phyloP scores from a whole-genome alignment of 2,113 vertebrate species.

The Pluvianellus socialis region DNA sequence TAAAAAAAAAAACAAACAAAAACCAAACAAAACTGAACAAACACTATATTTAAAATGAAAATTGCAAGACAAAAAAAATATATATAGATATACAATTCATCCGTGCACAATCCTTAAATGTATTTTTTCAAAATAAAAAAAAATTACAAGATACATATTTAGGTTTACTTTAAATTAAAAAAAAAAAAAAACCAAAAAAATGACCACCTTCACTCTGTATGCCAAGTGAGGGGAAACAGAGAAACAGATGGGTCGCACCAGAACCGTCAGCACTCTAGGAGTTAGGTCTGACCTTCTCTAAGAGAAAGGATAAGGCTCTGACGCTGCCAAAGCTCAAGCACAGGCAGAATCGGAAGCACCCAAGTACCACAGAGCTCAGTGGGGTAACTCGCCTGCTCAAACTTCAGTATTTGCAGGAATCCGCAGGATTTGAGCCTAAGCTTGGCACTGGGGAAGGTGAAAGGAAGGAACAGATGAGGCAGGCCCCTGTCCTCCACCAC shows the following conservation, averaged over 20 bases:
- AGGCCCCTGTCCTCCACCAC: slow-evolving; percentile 12
- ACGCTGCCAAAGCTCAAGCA: slow-evolving; percentile 26
- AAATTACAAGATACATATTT: slow-evolving; percentile 75
- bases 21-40: slow-evolving; percentile 29
- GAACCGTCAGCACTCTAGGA: slow-evolving; percentile 9
- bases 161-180: slow-evolving; percentile 78
- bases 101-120: slow-evolving; percentile 77
- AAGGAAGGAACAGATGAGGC: slow-evolving; percentile 31
- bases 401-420: background rate
- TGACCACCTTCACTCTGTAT: slow-evolving; percentile 44
- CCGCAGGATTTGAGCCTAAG: slow-evolving; percentile 18
- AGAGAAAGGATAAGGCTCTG: slow-evolving; percentile 4
- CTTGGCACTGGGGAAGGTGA: slow-evolving; percentile 33
- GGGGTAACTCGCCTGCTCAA: background rate
- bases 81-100: slow-evolving; percentile 79
- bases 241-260: slow-evolving; percentile 26
- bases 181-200: slow-evolving; percentile 50
- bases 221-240: slow-evolving; percentile 53
- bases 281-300: slow-evolving; percentile 4
- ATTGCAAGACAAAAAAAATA: slow-evolving; percentile 63
- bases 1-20: slow-evolving; percentile 28
- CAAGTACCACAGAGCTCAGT: background rate
- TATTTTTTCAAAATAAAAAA: slow-evolving; percentile 69
- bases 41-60: slow-evolving; percentile 76
- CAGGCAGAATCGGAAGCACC: slow-evolving; percentile 11